phyloP scores from a whole-genome alignment of 2,113 vertebrate species.

The Hemibagrus wyckioides region DNA sequence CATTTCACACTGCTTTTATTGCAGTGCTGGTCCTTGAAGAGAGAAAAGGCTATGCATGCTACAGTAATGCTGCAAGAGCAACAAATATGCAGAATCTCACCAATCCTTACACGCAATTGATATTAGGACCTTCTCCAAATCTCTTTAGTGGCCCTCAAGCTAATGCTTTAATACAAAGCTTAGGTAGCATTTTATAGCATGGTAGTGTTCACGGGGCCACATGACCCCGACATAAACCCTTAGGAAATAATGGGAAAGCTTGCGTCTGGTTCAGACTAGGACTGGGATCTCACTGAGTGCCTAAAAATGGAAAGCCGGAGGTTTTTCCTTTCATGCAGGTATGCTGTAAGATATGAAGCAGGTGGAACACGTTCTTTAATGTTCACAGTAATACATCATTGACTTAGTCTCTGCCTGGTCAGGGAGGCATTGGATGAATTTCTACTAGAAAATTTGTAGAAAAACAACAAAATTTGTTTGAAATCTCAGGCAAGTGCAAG shows the following conservation, averaged over 20 bases:
- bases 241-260: not conserved
- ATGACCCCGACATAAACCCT: not conserved
- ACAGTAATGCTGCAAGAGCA: not conserved
- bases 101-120: slow-evolving; percentile 13
- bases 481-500: too few species aligned
- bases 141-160: slow-evolving; percentile 3
- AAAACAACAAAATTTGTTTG: not conserved
- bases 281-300: not conserved
- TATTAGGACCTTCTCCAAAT: slow-evolving; percentile 26
- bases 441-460: not conserved
- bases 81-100: slow-evolving; percentile 27
- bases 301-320: not conserved
- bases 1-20: slow-evolving; percentile 16
- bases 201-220: not conserved
- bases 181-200: not conserved
- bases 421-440: not conserved
- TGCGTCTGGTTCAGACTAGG: not conserved
- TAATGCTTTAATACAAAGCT: slow-evolving; percentile 19
- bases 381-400: not conserved
- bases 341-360: not conserved
- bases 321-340: not conserved
- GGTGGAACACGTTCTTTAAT: not conserved
- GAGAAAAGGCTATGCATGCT: not conserved
- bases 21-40: not conserved
- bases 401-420: not conserved